Base-by-base conservation (phyloP, 1,140 invertebrate genomes). In the Spodoptera frugiperda region DNA sequence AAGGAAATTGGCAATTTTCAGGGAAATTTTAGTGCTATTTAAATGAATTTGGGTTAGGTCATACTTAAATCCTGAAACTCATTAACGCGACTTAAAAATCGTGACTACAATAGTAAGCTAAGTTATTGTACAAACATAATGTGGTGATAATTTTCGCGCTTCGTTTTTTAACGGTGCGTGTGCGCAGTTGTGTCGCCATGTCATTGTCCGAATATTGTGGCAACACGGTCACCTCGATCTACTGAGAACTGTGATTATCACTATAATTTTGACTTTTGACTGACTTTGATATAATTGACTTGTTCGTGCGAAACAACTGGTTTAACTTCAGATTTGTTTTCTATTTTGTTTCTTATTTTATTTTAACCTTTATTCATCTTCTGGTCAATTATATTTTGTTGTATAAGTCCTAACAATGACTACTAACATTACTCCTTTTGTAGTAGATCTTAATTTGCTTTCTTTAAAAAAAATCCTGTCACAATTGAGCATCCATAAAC, bases 151-250 rank as follows among this genome's bases (percentile, higher is more conserved):
- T 63, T 17, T 17, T 44, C 33, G 33, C 33, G 14, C 1, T 11
- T 25, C 17, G 19, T 49, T 17, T 12, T 8, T 10, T 67, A 49
- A 49, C 17, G 19, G 63, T 25, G 19, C 63, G 17, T 12, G 44
- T 19, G 63, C 63, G 63, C 63, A 63, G 39, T 63, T 17, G 14
- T 33, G 33, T 44, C 33, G n/a, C 30, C 15, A 48, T 48, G 63
- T 67, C 19, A 49, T 48, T 49, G 39, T 67, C 63, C 63, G 44
- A 67, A 67, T 49, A 49, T 49, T 17, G 15, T 15, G 17, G 12
- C 19, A 67, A 67, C 63, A 14, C 63, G 63, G 63, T 67, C 63
- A 67, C 63, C 63, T 21, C 44, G 19, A 49, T 67, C 63, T 12
- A 14, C 11, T 67, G 63, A 2, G 44, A 67, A 21, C 44, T 15